Percentiles rank a stretch among this genome's conserved stretches.
Evolutionary conservation across 2,113 vertebrate species (phyloP).

Genomic region (Okapia johnstoni): DNA sequence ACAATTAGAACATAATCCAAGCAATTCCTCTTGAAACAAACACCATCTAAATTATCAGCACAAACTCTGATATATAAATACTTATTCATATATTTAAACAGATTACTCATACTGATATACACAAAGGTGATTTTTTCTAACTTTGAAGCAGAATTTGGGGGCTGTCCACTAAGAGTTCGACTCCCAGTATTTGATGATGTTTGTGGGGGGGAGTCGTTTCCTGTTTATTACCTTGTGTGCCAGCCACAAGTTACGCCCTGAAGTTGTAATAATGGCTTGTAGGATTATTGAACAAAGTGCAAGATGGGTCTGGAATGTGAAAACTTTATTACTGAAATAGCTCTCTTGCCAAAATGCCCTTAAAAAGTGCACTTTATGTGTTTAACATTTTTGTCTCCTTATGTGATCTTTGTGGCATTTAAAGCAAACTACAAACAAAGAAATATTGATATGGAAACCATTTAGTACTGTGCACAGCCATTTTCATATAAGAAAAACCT

Average conservation of each 20-base stretch:
- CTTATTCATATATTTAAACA: background rate
- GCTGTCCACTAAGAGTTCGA: background rate
- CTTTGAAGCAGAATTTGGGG: slow-evolving; percentile 25
- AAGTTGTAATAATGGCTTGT: background rate
- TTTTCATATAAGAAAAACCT: slow-evolving; percentile 76
- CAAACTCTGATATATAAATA: background rate
- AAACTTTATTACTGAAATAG: background rate
- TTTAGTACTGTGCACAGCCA: slow-evolving; percentile 67
- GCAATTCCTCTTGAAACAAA: slow-evolving; percentile 1
- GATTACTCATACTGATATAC: background rate
- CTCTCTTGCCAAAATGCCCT: slow-evolving; percentile 36
- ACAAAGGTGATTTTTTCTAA: background rate
- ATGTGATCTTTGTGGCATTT: slow-evolving; percentile 48
- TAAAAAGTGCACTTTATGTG: slow-evolving; percentile 26
- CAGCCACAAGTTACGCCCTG: background rate
- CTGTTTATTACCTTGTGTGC: background rate
- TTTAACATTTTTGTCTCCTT: slow-evolving; percentile 60
- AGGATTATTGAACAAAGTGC: background rate
- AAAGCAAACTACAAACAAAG: slow-evolving; percentile 61
- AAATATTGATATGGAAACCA: slow-evolving; percentile 71
- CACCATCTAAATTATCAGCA: background rate
- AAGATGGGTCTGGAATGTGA: slow-evolving; percentile 5
- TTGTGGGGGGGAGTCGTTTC: background rate
- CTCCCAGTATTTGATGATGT: slow-evolving; percentile 12
- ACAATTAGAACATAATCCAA: background rate